Conservation (phyloP, 2,888 invertebrate species). For the Luperina nickerlii region DNA sequence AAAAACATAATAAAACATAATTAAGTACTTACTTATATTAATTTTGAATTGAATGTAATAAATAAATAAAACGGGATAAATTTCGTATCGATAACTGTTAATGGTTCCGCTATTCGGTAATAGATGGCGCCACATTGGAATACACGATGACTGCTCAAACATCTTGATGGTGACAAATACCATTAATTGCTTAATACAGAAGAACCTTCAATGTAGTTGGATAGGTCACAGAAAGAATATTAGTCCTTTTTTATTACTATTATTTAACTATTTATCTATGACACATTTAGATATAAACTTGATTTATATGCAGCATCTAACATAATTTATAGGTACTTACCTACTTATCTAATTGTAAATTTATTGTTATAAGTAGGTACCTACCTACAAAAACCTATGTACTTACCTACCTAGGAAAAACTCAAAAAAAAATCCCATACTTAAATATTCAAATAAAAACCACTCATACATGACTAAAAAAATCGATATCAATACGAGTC, state of each 20-base stretch:
- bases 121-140: constrained; percentile 76
- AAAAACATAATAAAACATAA: no score
- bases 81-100: constrained; percentile 42
- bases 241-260: neutral
- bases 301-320: neutral
- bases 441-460: constrained; percentile 27
- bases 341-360: neutral
- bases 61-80: neutral
- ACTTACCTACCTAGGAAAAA: neutral
- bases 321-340: no score
- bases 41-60: neutral
- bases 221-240: neutral
- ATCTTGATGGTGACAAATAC: neutral
- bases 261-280: no score
- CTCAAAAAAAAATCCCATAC: neutral
- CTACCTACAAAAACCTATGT: neutral
- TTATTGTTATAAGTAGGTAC: neutral
- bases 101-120: constrained; percentile 72
- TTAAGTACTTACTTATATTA: neutral
- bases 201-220: neutral
- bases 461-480: constrained; percentile 13
- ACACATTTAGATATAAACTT: neutral
- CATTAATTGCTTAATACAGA: neutral
- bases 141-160: neutral
- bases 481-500: constrained; percentile 39